Evolutionary conservation across 2,888 invertebrate species (phyloP).

Genomic region (Rhogogaster chlorosoma): DNA sequence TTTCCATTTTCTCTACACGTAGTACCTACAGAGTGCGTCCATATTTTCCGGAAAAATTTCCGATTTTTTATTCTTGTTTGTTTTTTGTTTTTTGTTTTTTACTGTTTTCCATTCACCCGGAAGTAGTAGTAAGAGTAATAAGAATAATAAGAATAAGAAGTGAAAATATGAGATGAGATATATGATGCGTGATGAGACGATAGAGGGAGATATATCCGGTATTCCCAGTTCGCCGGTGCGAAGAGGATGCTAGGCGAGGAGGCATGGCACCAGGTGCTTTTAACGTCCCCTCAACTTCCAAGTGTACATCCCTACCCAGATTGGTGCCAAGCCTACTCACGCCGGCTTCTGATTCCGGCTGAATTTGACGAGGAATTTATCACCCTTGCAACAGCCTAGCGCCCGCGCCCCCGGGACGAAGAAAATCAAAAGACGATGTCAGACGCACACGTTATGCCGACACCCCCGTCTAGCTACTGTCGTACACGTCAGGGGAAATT

Average conservation of each 20-base stretch:
- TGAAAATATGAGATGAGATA: background rate
- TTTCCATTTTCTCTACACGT: background rate
- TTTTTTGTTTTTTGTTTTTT: too few relatives aligned
- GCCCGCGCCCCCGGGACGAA: background rate
- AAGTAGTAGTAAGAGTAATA: too few relatives aligned
- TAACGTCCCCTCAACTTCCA: conserved; percentile 30
- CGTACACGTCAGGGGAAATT: background rate
- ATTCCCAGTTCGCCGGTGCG: background rate
- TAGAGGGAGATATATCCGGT: background rate
- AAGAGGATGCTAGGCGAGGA: background rate
- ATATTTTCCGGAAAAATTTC: too few relatives aligned
- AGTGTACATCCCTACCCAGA: conserved; percentile 19
- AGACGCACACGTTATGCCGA: background rate
- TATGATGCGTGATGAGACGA: background rate
- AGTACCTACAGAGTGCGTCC: background rate
- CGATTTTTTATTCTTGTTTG: too few relatives aligned
- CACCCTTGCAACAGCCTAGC: background rate
- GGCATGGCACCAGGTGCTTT: conserved; percentile 18
- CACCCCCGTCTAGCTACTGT: background rate
- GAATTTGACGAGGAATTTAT: conserved; percentile 10
- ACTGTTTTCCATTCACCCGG: background rate
- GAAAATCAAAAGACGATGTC: conserved; percentile 9
- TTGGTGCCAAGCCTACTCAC: conserved; percentile 26
- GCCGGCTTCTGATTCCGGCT: background rate
- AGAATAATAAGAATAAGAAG: background rate